These are phyloP conservation scores for Philhelius pedissequus DNA, from an alignment of 2,888 invertebrate species.

Conservation along the genomic window DNA sequence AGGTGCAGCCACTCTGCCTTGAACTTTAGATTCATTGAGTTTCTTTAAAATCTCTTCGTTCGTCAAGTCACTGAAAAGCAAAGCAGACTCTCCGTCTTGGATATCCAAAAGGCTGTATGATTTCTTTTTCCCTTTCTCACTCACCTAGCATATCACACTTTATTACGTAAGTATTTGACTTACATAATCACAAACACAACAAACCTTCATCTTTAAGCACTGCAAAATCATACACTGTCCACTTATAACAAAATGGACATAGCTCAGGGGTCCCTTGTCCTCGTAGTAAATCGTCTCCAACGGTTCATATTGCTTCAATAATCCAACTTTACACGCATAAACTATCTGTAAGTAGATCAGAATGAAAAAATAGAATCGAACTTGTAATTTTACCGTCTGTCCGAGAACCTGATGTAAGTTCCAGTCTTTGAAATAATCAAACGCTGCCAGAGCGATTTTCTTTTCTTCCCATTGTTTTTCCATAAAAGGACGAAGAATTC, in stretches of 20 bases:
- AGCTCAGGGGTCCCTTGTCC: slow-evolving; percentile 74
- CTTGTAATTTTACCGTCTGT: background rate
- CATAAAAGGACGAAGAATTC: slow-evolving; percentile 73
- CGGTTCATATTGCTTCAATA: slow-evolving; percentile 74
- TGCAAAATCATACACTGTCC: slow-evolving; percentile 77
- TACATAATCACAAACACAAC: background rate
- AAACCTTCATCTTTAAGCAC: slow-evolving; percentile 74
- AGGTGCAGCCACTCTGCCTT: background rate
- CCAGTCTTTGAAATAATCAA: slow-evolving; percentile 76
- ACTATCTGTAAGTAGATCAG: slow-evolving; percentile 66
- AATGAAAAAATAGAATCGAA: background rate
- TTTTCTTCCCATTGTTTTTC: slow-evolving; percentile 74
- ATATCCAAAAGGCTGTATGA: slow-evolving; percentile 67
- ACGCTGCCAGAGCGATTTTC: slow-evolving; percentile 72
- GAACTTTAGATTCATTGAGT: slow-evolving; percentile 47
- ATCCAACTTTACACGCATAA: slow-evolving; percentile 72
- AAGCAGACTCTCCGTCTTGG: slow-evolving; percentile 45
- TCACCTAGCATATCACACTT: slow-evolving; percentile 54
- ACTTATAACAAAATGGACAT: slow-evolving; percentile 76
- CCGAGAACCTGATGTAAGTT: slow-evolving; percentile 72
- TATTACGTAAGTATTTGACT: background rate
- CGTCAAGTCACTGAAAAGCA: slow-evolving; percentile 64
- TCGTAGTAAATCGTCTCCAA: slow-evolving; percentile 75
- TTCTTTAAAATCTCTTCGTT: slow-evolving; percentile 64
- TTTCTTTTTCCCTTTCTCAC: slow-evolving; percentile 54